phyloP scores from a whole-genome alignment of 2,113 vertebrate species.

The Morone saxatilis region DNA sequence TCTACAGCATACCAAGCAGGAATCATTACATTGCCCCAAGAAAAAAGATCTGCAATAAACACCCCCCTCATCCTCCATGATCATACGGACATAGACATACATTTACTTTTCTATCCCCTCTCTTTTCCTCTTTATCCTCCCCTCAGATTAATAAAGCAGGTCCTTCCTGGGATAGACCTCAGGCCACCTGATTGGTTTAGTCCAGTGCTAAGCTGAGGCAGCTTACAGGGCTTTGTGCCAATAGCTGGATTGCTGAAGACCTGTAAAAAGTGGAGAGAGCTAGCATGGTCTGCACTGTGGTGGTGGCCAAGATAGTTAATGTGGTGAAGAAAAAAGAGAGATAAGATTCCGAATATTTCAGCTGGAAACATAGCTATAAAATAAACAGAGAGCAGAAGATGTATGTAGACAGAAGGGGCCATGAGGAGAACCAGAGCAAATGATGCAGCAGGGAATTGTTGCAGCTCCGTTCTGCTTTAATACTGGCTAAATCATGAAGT shows the following conservation, averaged over 20 bases:
- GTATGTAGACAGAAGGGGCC: background rate
- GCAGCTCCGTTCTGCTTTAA: conserved; percentile 10
- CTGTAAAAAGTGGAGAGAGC: conserved; percentile 42
- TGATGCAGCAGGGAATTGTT: conserved; percentile 40
- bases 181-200: conserved; percentile 74
- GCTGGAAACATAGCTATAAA: background rate
- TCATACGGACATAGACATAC: background rate
- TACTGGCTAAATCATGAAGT: conserved; percentile 36
- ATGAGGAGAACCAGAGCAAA: conserved; percentile 25
- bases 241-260: conserved; percentile 45
- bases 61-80: background rate
- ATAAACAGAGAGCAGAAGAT: conserved; percentile 1
- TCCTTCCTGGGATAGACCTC: conserved; percentile 49
- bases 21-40: background rate
- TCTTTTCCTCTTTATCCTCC: conserved; percentile 35
- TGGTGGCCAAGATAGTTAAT: conserved; percentile 9
- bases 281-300: conserved; percentile 3
- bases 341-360: background rate
- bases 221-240: conserved; percentile 69
- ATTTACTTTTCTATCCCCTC: background rate
- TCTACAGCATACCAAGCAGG: background rate
- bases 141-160: conserved; percentile 56
- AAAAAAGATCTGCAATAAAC: background rate
- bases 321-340: background rate
- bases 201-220: conserved; percentile 61